Percentiles rank a stretch among this genome's conserved stretches.
Evolutionary conservation across 2,888 invertebrate genomes (phyloP).

Genomic region (Phyto melanocephala): DNA sequence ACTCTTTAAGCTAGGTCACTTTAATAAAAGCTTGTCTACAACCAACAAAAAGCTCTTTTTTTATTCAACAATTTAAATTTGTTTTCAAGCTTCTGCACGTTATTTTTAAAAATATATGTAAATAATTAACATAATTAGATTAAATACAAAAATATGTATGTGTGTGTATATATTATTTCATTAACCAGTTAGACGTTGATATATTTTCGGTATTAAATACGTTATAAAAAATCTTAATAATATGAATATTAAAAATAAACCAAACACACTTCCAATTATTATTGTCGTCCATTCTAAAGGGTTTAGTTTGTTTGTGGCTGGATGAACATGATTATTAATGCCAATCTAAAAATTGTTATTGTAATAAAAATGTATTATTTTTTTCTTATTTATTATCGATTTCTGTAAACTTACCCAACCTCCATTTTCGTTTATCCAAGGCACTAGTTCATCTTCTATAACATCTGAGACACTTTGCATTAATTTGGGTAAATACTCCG

Average conservation of each 20-base stretch:
- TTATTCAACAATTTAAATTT: too few species aligned
- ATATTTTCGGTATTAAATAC: slow-evolving; percentile 72
- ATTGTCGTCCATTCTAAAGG: slow-evolving; percentile 77
- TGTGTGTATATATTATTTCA: neutral
- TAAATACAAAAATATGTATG: too few species aligned
- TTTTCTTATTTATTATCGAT: neutral
- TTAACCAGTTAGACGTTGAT: slow-evolving; percentile 70
- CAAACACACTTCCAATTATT: slow-evolving; percentile 74
- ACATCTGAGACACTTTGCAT: slow-evolving; percentile 87
- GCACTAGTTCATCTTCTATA: slow-evolving; percentile 84
- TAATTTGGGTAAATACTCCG: slow-evolving; percentile 87
- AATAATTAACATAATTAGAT: too few species aligned
- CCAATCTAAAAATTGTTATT: slow-evolving; percentile 70
- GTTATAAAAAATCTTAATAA: slow-evolving; percentile 74
- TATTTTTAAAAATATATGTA: too few species aligned
- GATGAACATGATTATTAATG: slow-evolving; percentile 76
- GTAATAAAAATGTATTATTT: neutral
- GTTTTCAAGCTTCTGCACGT: too few species aligned
- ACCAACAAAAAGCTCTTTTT: neutral
- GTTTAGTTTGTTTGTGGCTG: slow-evolving; percentile 74
- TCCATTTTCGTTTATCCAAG: slow-evolving; percentile 90
- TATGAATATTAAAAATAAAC: slow-evolving; percentile 74
- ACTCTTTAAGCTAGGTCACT: neutral
- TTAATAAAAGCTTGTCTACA: neutral
- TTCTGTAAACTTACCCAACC: slow-evolving; percentile 86